Conservation (phyloP, 2,113 vertebrate genomes). For the Setophaga coronata region DNA sequence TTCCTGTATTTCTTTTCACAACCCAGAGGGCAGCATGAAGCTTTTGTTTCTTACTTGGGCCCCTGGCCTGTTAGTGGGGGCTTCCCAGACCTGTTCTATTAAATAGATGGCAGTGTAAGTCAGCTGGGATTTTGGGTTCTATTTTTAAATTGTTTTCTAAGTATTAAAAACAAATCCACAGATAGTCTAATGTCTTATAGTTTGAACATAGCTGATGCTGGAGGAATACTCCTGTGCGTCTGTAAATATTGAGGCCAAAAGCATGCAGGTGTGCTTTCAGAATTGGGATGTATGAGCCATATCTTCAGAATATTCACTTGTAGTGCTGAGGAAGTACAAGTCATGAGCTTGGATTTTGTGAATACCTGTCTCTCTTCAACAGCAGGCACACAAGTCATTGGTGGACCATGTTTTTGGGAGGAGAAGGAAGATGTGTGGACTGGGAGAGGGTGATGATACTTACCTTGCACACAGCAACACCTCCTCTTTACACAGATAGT, state of each 20-base stretch:
- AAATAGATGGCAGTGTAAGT: background rate
- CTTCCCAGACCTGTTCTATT: background rate
- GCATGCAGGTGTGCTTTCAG: background rate
- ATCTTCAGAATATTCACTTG: background rate
- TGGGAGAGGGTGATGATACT: background rate
- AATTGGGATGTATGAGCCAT: accelerated
- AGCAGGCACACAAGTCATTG: background rate
- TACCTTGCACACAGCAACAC: accelerated
- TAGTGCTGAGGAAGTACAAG: background rate
- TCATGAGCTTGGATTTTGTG: background rate
- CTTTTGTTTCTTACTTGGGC: background rate
- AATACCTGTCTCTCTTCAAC: background rate
- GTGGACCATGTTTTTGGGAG: background rate
- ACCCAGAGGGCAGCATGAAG: background rate
- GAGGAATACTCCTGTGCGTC: background rate
- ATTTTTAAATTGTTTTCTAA: background rate
- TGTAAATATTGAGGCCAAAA: background rate
- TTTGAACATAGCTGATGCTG: background rate
- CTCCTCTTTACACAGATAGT: background rate
- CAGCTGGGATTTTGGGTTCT: background rate
- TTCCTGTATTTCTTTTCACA: background rate
- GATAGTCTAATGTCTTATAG: background rate
- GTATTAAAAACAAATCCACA: background rate
- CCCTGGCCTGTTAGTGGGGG: background rate
- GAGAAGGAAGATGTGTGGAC: background rate